phyloP scores from a whole-genome alignment of 2,113 vertebrate genomes.

The Acrocephalus arundinaceus region DNA sequence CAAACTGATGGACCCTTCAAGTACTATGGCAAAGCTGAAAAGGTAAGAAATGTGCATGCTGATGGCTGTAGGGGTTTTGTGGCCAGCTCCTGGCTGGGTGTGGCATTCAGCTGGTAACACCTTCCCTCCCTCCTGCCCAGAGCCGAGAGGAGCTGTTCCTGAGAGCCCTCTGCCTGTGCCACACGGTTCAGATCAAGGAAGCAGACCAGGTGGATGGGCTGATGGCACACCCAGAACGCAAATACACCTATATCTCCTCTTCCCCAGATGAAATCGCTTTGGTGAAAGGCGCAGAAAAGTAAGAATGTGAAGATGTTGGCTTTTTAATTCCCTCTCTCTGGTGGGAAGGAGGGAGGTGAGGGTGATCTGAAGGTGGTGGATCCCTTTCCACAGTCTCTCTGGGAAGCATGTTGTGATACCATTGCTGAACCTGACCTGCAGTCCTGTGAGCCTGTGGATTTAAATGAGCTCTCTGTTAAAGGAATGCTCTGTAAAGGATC shows the following conservation, averaged over 20 bases:
- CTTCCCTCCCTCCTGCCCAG: constrained; percentile 62
- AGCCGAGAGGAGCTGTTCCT: constrained; percentile 92
- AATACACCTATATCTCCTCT: constrained; percentile 85
- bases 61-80: not conserved
- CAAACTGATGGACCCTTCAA: constrained; percentile 80
- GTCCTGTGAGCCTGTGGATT: not conserved
- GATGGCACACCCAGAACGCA: constrained; percentile 29
- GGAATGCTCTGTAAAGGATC: not conserved
- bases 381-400: rapidly evolving
- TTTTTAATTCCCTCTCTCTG: not conserved
- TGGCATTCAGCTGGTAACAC: rapidly evolving
- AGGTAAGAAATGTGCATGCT: constrained; percentile 40
- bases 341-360: not conserved
- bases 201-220: constrained; percentile 74
- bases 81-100: not conserved
- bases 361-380: not conserved
- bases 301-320: constrained; percentile 1
- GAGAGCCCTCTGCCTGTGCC: constrained; percentile 90
- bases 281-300: constrained; percentile 94
- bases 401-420: not conserved
- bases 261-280: constrained; percentile 95
- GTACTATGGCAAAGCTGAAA: constrained; percentile 82
- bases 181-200: constrained; percentile 90
- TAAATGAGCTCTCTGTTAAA: not conserved
- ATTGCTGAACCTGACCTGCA: rapidly evolving